These are phyloP conservation scores for Charina bottae DNA, from an alignment of 2,113 vertebrate species.

Conservation along the genomic window DNA sequence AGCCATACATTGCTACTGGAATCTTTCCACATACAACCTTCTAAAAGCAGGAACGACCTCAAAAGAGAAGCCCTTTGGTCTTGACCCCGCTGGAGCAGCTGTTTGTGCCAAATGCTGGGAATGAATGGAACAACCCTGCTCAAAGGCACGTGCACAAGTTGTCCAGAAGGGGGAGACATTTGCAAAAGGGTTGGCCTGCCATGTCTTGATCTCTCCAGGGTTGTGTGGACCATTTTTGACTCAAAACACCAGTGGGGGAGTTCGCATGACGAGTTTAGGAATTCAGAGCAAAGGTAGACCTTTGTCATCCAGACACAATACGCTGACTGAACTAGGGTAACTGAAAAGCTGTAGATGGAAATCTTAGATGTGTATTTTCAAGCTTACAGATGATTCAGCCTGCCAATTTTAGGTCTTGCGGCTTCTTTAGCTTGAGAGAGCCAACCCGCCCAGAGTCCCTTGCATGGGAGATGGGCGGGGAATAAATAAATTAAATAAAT, in stretches of 20 bases:
- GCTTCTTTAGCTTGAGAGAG: neutral
- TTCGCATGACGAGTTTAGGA: neutral
- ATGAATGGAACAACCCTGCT: neutral
- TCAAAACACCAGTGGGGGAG: neutral
- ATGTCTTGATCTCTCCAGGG: neutral
- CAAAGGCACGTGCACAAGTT: neutral
- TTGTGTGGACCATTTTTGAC: neutral
- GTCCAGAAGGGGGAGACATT: slow-evolving; percentile 9
- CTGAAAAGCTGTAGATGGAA: neutral
- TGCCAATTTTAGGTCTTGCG: neutral
- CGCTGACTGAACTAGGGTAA: neutral
- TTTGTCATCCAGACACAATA: too few species aligned
- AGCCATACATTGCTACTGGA: too few species aligned
- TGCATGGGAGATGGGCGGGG: too few species aligned
- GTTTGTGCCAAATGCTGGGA: neutral
- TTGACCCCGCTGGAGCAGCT: neutral
- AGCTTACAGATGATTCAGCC: neutral
- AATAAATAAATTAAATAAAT: too few species aligned
- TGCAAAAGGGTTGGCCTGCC: neutral
- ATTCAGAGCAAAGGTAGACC: neutral
- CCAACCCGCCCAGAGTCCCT: too few species aligned
- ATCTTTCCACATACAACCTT: neutral
- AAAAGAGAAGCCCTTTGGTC: neutral
- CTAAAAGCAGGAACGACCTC: neutral
- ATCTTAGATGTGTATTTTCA: neutral